Percentiles rank a stretch among this genome's conserved stretches.
These are phyloP conservation scores for Strigamia maritima DNA, from an alignment of 2,888 invertebrate genomes.

Conservation along the genomic window DNA sequence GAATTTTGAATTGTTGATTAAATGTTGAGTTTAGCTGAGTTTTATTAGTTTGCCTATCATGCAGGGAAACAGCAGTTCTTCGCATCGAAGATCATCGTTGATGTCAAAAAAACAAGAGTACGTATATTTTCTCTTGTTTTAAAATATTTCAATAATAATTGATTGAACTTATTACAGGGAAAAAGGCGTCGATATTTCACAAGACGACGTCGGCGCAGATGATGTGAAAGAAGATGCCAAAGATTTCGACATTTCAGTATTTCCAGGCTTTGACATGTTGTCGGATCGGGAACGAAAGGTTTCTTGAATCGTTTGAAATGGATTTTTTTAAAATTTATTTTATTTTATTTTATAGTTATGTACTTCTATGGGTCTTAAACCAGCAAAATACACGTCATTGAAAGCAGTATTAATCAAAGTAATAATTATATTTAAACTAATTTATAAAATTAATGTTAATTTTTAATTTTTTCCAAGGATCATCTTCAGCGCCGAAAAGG, in stretches of 20 bases:
- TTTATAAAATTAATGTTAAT: background rate
- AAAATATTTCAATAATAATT: background rate
- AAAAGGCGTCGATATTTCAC: constrained; percentile 26
- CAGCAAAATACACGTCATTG: constrained; percentile 82
- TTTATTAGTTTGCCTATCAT: constrained; percentile 67
- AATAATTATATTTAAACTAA: constrained; percentile 46
- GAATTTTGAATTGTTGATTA: no score
- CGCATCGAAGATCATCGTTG: constrained; percentile 50
- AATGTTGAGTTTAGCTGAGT: constrained; percentile 47
- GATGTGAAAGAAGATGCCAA: constrained; percentile 40
- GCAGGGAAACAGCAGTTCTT: constrained; percentile 79
- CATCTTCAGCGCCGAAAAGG: constrained; percentile 52
- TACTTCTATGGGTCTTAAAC: constrained; percentile 71
- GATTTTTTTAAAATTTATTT: constrained; percentile 40
- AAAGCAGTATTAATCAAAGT: constrained; percentile 80
- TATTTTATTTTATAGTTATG: constrained; percentile 62
- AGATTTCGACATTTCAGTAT: constrained; percentile 45
- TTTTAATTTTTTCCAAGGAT: constrained; percentile 47
- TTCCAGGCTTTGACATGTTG: constrained; percentile 52
- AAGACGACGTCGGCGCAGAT: constrained; percentile 23
- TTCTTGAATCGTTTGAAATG: constrained; percentile 41
- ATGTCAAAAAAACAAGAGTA: constrained; percentile 51
- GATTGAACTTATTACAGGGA: background rate
- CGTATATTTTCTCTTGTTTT: constrained; percentile 43
- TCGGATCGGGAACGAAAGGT: constrained; percentile 54